Evolutionary conservation across 2,797 vertebrate genomes (phyloP).

Genomic region (Varecia variegata): DNA sequence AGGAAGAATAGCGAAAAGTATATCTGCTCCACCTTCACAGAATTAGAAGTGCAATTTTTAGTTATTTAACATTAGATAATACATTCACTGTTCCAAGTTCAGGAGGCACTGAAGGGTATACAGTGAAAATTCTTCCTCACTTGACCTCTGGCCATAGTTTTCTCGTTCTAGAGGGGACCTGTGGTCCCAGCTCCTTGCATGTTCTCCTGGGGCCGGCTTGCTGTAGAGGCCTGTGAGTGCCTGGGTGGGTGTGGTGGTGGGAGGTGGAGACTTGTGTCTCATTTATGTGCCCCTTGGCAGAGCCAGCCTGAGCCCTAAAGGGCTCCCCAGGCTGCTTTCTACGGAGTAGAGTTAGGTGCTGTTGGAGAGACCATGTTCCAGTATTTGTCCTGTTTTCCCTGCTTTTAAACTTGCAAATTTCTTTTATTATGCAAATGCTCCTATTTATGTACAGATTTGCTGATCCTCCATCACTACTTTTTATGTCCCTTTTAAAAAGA

Average conservation of each 20-base stretch:
- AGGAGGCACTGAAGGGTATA: neutral
- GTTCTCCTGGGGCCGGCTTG: neutral
- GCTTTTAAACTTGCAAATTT: neutral
- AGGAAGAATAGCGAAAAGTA: neutral
- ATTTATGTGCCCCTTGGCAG: neutral
- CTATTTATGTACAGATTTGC: neutral
- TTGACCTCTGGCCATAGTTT: neutral
- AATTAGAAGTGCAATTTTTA: neutral
- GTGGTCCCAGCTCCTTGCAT: neutral
- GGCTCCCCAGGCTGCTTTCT: neutral
- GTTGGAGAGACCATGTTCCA: accelerated
- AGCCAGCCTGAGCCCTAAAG: accelerated
- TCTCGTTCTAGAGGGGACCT: neutral
- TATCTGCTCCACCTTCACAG: neutral
- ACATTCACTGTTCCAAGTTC: neutral
- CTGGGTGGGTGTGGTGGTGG: neutral
- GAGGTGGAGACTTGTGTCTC: accelerated
- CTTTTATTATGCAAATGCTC: neutral
- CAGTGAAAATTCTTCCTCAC: neutral
- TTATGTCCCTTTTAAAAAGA: neutral
- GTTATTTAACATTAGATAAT: neutral
- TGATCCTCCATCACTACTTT: neutral
- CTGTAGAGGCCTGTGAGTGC: neutral
- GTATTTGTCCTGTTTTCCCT: neutral
- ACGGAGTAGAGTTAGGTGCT: accelerated